Percentiles rank a stretch among this genome's conserved stretches.
These are phyloP conservation scores for Orthochromis indermauri DNA, from an alignment of 2,113 vertebrate genomes.

Conservation along the genomic window DNA sequence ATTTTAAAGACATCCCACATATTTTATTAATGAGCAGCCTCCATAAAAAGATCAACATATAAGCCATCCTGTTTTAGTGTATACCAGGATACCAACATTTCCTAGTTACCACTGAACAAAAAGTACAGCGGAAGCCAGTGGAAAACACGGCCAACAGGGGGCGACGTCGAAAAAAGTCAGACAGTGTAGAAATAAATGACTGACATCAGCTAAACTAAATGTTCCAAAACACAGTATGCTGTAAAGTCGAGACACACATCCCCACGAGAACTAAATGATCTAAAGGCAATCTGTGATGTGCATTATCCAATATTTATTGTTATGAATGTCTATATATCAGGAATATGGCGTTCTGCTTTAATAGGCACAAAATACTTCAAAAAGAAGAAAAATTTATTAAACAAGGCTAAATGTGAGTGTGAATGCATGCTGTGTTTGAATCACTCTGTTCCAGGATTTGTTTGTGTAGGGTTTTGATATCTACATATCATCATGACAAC, in stretches of 20 bases:
- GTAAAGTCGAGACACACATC: background rate
- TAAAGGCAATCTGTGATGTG: background rate
- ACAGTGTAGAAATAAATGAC: background rate
- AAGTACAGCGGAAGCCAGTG: background rate
- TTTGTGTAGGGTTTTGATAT: background rate
- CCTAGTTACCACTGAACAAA: background rate
- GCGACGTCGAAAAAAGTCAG: background rate
- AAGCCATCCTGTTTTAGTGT: background rate
- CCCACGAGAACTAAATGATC: background rate
- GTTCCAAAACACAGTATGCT: background rate
- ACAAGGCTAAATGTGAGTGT: background rate
- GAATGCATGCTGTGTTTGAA: background rate
- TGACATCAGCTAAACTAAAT: fast-evolving
- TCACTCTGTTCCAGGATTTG: background rate
- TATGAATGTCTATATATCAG: background rate
- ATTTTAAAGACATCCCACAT: background rate
- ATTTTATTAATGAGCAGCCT: background rate
- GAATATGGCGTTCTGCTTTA: background rate
- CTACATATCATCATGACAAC: background rate
- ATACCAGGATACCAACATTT: background rate
- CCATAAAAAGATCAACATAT: background rate
- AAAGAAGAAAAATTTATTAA: fast-evolving
- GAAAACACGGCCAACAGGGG: background rate
- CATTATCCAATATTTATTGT: background rate
- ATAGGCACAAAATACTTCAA: background rate